Evolutionary conservation across 2,113 vertebrate genomes (phyloP).

Genomic region (Hippocampus abdominalis): DNA sequence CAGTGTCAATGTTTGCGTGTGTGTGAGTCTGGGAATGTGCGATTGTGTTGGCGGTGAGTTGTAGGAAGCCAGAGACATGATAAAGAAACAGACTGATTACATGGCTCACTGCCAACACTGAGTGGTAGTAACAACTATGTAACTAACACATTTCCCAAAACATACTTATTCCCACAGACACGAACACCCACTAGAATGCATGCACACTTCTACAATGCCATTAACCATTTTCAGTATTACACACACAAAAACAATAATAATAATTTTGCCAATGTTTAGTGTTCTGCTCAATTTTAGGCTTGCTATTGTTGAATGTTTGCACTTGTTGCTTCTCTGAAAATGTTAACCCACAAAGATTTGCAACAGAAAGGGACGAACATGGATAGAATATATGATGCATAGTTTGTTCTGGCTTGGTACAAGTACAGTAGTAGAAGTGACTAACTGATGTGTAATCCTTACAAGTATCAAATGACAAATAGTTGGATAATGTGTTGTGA

Average conservation of each 20-base stretch:
- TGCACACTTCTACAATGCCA: slow-evolving; percentile 2
- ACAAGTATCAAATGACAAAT: background rate
- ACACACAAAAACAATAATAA: too few relatives aligned
- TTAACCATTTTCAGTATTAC: background rate
- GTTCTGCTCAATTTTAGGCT: background rate
- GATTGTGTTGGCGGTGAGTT: slow-evolving; percentile 58
- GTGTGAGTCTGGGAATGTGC: slow-evolving; percentile 24
- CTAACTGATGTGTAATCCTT: background rate
- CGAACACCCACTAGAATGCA: slow-evolving; percentile 30
- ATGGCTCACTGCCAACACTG: slow-evolving; percentile 66
- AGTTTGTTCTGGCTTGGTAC: background rate
- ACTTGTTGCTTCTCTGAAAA: background rate
- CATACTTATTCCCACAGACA: slow-evolving; percentile 29
- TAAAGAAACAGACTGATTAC: slow-evolving; percentile 66
- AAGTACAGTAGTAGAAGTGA: too few relatives aligned
- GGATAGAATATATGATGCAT: background rate
- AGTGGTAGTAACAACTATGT: slow-evolving; percentile 60
- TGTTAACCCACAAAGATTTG: background rate
- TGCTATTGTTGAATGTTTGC: background rate
- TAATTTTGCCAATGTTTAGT: background rate
- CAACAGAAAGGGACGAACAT: background rate
- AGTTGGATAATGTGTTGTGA: background rate
- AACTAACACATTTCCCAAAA: slow-evolving; percentile 53
- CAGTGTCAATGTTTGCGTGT: slow-evolving; percentile 10
- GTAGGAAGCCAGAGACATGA: slow-evolving; percentile 53